A percentile compares a stretch with the other conserved stretches of the same genome.
These are phyloP conservation scores for Chiridota heheva DNA, from an alignment of 35 echinoderm and acorn worm genomes.

Conservation along the genomic window DNA sequence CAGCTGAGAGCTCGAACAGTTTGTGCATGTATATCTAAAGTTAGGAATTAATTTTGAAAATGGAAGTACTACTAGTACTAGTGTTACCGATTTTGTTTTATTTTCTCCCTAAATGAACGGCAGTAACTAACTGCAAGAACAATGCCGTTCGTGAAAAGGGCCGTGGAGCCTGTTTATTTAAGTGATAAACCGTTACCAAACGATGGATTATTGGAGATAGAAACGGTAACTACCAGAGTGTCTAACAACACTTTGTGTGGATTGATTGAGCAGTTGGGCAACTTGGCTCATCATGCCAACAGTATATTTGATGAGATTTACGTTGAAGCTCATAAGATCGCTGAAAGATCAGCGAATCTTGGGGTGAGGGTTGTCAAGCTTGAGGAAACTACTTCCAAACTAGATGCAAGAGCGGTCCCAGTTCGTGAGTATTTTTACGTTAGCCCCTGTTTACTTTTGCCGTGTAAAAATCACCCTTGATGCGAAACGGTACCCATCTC, in stretches of 20 bases:
- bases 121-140: slow-evolving; percentile 23
- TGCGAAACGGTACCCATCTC: no score
- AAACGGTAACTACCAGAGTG: slow-evolving; percentile 56
- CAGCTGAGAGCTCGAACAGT: not conserved
- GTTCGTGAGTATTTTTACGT: slow-evolving; percentile 91
- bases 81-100: not conserved
- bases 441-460: not conserved
- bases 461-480: not conserved
- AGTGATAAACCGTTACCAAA: slow-evolving; percentile 85
- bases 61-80: not conserved
- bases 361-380: slow-evolving; percentile 50
- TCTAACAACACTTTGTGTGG: slow-evolving; percentile 83
- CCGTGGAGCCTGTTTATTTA: slow-evolving; percentile 73
- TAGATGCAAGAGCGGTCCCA: slow-evolving; percentile 90
- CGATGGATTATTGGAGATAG: slow-evolving; percentile 75
- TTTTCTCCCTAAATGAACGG: not conserved
- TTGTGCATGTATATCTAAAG: not conserved
- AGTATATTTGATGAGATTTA: slow-evolving; percentile 81
- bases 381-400: slow-evolving; percentile 60
- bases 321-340: slow-evolving; percentile 57
- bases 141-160: slow-evolving; percentile 90
- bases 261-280: slow-evolving; percentile 74
- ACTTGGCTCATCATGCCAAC: slow-evolving; percentile 74
- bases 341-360: slow-evolving; percentile 60
- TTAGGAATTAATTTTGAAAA: not conserved